phyloP scores from a whole-genome alignment of 2,113 vertebrate species.

The Tenrec ecaudatus region DNA sequence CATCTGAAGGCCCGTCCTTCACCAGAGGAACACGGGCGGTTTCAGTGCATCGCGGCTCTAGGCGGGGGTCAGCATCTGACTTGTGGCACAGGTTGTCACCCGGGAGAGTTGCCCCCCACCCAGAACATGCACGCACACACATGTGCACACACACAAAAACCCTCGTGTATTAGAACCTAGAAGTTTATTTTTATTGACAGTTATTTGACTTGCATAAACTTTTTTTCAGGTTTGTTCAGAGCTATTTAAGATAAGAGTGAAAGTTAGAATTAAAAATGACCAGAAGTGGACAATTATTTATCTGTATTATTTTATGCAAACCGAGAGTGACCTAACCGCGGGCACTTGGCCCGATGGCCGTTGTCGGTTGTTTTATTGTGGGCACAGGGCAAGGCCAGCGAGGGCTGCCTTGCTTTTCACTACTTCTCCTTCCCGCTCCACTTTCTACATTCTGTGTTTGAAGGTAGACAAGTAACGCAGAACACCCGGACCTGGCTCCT shows the following conservation, averaged over 20 bases:
- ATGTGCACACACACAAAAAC: too few species aligned
- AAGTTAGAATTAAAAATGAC: constrained; percentile 28
- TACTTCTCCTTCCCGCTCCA: too few species aligned
- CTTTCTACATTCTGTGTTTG: background rate
- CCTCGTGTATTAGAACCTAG: too few species aligned
- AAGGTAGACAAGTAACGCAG: background rate
- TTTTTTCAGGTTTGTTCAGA: background rate
- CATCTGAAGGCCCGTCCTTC: too few species aligned
- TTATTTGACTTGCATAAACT: constrained; percentile 40
- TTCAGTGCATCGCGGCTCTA: too few species aligned
- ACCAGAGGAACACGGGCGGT: too few species aligned
- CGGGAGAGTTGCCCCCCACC: too few species aligned
- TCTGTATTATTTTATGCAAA: constrained; percentile 23
- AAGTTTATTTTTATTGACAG: background rate
- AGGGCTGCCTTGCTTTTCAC: background rate
- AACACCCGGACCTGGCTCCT: background rate
- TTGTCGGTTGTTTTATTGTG: background rate
- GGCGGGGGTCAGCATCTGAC: too few species aligned
- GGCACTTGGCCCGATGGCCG: too few species aligned
- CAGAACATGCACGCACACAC: too few species aligned
- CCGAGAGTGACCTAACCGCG: background rate
- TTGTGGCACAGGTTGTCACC: too few species aligned
- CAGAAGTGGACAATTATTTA: background rate
- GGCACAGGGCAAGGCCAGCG: background rate
- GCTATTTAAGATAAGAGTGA: background rate